Percentiles rank a stretch among this genome's conserved stretches.
These are phyloP conservation scores for Drosophila murphyi DNA, from an alignment of 1,140 invertebrate genomes.

Conservation along the genomic window DNA sequence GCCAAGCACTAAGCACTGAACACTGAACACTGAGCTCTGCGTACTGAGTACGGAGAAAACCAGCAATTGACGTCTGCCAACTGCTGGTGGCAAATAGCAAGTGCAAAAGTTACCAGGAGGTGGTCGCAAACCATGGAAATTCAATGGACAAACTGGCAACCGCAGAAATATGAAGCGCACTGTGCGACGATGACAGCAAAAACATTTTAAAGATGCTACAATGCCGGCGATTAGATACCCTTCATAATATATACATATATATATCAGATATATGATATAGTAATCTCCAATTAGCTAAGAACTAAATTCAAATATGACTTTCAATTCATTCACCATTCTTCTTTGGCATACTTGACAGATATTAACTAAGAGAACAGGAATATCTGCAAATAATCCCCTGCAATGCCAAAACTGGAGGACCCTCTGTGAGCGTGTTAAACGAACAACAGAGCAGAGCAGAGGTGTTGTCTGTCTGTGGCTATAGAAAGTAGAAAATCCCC, in stretches of 20 bases:
- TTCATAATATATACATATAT: not conserved
- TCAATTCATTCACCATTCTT: no score
- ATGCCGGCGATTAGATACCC: not conserved
- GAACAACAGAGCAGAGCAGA: slow-evolving; percentile 7
- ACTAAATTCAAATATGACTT: no score
- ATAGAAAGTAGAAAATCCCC: slow-evolving; percentile 50
- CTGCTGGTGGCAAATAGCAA: slow-evolving; percentile 64
- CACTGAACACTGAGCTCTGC: not conserved
- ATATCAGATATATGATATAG: no score
- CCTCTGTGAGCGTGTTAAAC: not conserved
- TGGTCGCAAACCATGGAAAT: slow-evolving; percentile 1
- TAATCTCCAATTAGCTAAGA: no score
- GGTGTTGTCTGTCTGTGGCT: slow-evolving; percentile 27
- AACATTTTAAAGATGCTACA: not conserved
- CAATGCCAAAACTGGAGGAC: not conserved
- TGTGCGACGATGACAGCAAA: slow-evolving; percentile 31
- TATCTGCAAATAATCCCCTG: no score
- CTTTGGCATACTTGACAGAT: not conserved
- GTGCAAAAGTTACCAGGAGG: slow-evolving; percentile 46
- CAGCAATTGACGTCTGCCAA: slow-evolving; percentile 27
- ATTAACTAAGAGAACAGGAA: not conserved
- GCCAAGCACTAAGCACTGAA: slow-evolving; percentile 3
- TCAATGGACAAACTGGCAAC: slow-evolving; percentile 48
- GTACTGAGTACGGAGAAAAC: no score
- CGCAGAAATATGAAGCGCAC: slow-evolving; percentile 72